Conservation (phyloP, 1,140 invertebrate species). For the Hylaeus volcanicus region DNA sequence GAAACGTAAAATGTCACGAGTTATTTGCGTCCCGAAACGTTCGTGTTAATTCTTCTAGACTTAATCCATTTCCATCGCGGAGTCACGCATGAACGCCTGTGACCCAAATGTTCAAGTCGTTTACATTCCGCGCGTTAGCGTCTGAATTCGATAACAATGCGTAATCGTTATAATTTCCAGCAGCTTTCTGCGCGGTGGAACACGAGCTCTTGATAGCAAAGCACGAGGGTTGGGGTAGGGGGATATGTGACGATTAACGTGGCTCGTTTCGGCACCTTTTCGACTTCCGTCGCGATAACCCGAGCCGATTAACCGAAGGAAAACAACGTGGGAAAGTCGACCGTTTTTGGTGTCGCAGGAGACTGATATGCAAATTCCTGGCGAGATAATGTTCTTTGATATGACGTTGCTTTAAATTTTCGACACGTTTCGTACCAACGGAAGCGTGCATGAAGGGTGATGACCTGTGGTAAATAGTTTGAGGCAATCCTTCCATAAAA, state of each 20-base stretch:
- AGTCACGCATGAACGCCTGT: not conserved
- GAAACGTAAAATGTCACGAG: not conserved
- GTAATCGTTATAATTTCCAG: conserved; percentile 3
- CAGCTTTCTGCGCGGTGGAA: not conserved
- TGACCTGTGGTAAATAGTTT: no score
- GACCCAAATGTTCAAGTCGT: conserved; percentile 17
- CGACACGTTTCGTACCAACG: not conserved
- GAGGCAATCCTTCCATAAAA: no score
- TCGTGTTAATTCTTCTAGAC: not conserved
- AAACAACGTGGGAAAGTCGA: conserved; percentile 19
- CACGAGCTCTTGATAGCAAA: not conserved
- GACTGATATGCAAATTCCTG: conserved; percentile 46
- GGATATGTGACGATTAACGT: not conserved
- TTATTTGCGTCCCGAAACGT: not conserved
- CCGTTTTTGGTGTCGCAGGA: not conserved
- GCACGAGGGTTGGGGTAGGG: no score
- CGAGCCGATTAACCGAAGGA: conserved; percentile 18
- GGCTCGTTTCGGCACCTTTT: conserved; percentile 30
- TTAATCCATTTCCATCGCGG: not conserved
- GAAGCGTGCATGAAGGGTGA: not conserved
- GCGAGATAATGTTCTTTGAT: conserved; percentile 8
- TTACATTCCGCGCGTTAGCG: conserved; percentile 3
- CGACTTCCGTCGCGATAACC: conserved; percentile 46
- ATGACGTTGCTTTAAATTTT: conserved; percentile 34
- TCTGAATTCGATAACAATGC: not conserved